These are phyloP conservation scores for Sternarchorhynchus goeldii DNA, from an alignment of 2,797 vertebrate genomes.

Conservation along the genomic window DNA sequence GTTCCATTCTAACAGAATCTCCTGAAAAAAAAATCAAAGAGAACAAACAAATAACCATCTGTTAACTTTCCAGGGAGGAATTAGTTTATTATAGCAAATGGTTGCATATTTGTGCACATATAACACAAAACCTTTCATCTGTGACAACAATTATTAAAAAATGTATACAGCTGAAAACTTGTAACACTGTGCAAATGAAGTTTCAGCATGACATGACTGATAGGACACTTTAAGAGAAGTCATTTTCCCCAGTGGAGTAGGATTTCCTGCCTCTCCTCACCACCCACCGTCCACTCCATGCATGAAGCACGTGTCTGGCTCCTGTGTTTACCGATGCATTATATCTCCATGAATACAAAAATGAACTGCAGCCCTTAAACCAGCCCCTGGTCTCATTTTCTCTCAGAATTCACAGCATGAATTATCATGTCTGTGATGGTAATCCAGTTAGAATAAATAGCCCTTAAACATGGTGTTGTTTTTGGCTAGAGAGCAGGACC, in stretches of 20 bases:
- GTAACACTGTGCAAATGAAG: not conserved
- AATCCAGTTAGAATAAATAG: constrained; percentile 68
- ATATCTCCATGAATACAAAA: constrained; percentile 60
- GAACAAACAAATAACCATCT: no score
- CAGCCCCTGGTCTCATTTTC: constrained; percentile 47
- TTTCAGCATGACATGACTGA: not conserved
- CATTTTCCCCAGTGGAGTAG: not conserved
- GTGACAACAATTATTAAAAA: not conserved
- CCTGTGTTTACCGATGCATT: constrained; percentile 57
- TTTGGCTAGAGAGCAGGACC: constrained; percentile 67
- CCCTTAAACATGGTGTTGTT: constrained; percentile 71
- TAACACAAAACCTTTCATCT: no score
- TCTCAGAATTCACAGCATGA: constrained; percentile 54
- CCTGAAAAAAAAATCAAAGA: no score
- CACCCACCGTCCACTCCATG: constrained; percentile 26
- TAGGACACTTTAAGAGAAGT: no score
- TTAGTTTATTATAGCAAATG: no score
- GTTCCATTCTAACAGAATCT: no score
- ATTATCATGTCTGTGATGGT: constrained; percentile 62
- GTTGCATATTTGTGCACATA: no score
- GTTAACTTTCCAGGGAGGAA: no score
- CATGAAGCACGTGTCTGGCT: constrained; percentile 49
- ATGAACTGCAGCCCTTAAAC: constrained; percentile 59
- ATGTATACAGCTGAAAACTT: not conserved
- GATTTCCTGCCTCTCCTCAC: not conserved